Evolutionary conservation across 2,797 vertebrate species (phyloP).

Genomic region (Gallinago solitaria): DNA sequence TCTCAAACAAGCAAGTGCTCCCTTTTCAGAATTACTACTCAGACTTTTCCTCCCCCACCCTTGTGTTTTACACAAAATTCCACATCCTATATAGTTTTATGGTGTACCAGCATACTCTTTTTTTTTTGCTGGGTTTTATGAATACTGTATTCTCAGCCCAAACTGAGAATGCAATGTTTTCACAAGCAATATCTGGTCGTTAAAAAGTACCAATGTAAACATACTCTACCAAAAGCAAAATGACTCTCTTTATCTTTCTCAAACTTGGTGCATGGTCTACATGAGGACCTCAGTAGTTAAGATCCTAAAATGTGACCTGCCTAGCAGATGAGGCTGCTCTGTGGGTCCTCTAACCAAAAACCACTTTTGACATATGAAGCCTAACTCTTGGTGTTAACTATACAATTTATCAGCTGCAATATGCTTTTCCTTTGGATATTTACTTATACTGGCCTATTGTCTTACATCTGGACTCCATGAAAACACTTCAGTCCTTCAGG

Average conservation of each 20-base stretch:
- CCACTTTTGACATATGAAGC: background rate
- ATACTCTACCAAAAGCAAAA: background rate
- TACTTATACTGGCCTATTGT: background rate
- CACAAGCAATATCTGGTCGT: background rate
- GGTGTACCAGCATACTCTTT: background rate
- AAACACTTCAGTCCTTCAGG: conserved; percentile 14
- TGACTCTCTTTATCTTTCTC: background rate
- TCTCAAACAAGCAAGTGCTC: background rate
- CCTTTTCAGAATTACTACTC: background rate
- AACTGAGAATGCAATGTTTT: background rate
- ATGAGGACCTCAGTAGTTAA: background rate
- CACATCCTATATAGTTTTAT: background rate
- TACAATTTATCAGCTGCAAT: background rate
- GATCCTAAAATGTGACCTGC: background rate
- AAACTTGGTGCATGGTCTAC: background rate
- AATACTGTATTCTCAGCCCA: background rate
- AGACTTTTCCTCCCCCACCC: background rate
- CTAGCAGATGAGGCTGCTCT: background rate
- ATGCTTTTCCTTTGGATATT: background rate
- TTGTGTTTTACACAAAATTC: conserved; percentile 8
- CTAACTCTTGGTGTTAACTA: background rate
- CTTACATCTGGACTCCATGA: conserved; percentile 17
- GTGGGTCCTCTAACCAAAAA: background rate
- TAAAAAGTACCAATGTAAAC: background rate
- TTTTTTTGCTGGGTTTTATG: background rate